Evolutionary conservation across 2,888 invertebrate species (phyloP), one percentile per base, ranked within the genome.

Genomic region (Arctia plantaginis): DNA sequence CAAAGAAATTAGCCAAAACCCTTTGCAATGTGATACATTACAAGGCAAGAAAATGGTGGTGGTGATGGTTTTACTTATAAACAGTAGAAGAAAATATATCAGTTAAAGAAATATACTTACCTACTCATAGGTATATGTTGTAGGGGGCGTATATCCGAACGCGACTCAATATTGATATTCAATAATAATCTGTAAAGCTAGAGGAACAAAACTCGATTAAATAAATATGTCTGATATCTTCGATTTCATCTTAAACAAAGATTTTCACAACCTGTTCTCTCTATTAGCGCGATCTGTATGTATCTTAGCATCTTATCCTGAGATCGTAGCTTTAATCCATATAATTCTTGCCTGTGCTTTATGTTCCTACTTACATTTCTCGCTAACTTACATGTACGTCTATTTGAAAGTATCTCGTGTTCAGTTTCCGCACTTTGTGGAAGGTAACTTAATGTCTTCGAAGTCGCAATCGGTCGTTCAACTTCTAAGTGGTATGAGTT

Each of bases 381-480:
- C 20, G 30, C 72, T 67, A 39, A 35, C 67, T 69, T 69, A 72
- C 71, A 67, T 66, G 18, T 66, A 69, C 33, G 33, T 59, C 55
- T 55, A 65, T 88, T 86, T 87, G 88, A 89, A 89, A 89, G 89
- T 84, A 77, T 79, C 67, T 80, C 78, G 55, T 77, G 74, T 79
- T 86, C 82, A 81, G 80, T 84, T 83, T 82, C 85, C 81, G 82
- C 83, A 78, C 82, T 82, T 86, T 84, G 82, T 86, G 86, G 85
- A 85, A 79, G 85, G 85, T 82, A 77, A 74, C 78, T 80, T 55
- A 39, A 35, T 62, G 68, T 70, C 59, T 73, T 27, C 51, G 75
- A 79, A 78, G 78, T 83, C 83, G 88, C 86, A 88, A 90, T 90
- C 90, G 89, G 88, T 88, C 89, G 79, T 89, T 90, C 84, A 89